A percentile compares a stretch with the other conserved stretches of the same genome.
phyloP scores from a whole-genome alignment of 2,113 vertebrate genomes.

The Rafetus swinhoei region DNA sequence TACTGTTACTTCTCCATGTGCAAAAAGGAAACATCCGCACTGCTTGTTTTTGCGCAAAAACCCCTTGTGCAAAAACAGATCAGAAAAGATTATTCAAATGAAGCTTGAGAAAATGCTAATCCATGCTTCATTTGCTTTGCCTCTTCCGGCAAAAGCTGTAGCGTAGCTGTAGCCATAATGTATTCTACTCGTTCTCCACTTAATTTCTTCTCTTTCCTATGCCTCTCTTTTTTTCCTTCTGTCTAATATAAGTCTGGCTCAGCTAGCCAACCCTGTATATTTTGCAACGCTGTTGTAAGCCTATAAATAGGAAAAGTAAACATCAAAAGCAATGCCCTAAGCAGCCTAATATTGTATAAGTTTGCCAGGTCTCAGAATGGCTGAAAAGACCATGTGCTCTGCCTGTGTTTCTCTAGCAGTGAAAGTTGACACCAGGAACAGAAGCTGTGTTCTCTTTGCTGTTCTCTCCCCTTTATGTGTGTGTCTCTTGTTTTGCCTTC shows the following conservation, averaged over 20 bases:
- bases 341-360: neutral
- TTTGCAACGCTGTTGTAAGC: neutral
- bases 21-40: too few relatives aligned
- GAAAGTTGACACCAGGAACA: neutral
- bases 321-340: neutral
- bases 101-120: too few relatives aligned
- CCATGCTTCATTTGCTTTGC: too few relatives aligned
- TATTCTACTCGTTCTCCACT: neutral
- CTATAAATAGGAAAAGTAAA: neutral
- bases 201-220: neutral
- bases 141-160: too few relatives aligned
- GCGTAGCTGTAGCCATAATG: neutral
- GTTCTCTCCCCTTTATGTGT: neutral
- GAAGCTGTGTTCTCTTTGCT: neutral
- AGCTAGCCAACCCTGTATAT: neutral
- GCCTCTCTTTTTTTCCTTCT: neutral
- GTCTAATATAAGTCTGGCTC: neutral
- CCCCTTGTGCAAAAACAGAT: too few relatives aligned
- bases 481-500: neutral
- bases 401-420: neutral
- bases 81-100: too few relatives aligned
- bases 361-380: neutral
- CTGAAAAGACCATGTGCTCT: neutral
- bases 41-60: too few relatives aligned
- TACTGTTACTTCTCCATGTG: too few relatives aligned